phyloP scores from a whole-genome alignment of 2,113 vertebrate species.

The Centropus bengalensis region DNA sequence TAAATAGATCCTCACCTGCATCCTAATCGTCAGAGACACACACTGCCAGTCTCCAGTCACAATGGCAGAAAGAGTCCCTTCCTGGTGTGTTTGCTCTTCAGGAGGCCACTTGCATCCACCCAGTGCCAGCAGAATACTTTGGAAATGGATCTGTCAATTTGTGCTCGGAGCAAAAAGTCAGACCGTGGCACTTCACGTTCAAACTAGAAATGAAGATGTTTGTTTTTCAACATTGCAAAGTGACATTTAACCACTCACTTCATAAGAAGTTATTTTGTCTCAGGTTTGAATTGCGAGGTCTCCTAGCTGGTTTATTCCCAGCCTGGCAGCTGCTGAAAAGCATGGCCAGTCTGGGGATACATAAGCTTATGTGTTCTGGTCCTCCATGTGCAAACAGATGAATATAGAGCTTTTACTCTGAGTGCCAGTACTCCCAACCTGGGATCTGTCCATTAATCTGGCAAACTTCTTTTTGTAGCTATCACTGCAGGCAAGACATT shows the following conservation, averaged over 20 bases:
- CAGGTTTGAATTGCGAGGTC: neutral
- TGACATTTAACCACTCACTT: neutral
- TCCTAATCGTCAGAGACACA: neutral
- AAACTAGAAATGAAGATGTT: neutral
- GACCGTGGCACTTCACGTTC: neutral
- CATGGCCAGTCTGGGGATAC: accelerated
- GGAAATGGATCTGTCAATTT: neutral
- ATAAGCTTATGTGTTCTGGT: accelerated
- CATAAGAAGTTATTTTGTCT: neutral
- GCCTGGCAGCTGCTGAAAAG: neutral
- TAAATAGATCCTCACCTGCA: neutral
- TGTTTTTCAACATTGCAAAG: neutral
- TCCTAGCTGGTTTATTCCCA: neutral
- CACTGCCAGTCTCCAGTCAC: neutral
- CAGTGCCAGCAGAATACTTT: neutral
- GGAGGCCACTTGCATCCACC: neutral
- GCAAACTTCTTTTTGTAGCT: neutral
- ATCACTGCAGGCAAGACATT: neutral
- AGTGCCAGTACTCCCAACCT: neutral
- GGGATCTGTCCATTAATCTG: neutral
- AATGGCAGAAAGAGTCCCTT: neutral
- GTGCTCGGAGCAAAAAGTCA: neutral
- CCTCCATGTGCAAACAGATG: neutral
- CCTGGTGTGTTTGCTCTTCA: neutral
- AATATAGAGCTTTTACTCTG: neutral